A percentile compares a stretch with the other conserved stretches of the same genome.
These are phyloP conservation scores for Dryoscopus gambensis DNA, from an alignment of 2,113 vertebrate genomes.

Conservation along the genomic window DNA sequence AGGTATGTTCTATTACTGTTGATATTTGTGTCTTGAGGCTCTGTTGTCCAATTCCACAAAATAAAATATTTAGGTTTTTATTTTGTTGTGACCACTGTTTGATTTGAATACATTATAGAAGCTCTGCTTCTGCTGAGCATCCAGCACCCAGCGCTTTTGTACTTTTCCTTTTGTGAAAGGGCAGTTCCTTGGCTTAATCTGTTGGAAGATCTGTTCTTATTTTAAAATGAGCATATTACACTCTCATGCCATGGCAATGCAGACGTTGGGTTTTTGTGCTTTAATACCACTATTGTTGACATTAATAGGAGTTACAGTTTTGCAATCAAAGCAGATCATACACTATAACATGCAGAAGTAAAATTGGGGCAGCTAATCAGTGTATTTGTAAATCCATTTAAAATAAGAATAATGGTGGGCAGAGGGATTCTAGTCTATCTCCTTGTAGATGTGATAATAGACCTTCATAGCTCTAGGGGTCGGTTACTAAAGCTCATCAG, in stretches of 20 bases:
- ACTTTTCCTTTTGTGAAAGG: background rate
- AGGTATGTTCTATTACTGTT: background rate
- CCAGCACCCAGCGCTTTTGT: background rate
- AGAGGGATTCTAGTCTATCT: background rate
- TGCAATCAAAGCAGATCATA: background rate
- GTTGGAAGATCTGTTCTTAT: background rate
- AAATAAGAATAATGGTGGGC: background rate
- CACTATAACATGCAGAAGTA: background rate
- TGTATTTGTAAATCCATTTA: background rate
- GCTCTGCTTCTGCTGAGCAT: background rate
- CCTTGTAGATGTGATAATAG: background rate
- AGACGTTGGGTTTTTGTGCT: background rate
- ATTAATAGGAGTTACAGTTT: background rate
- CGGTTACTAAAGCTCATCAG: background rate
- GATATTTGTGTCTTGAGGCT: background rate
- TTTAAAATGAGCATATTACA: background rate
- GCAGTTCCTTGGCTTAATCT: background rate
- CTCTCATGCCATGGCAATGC: background rate
- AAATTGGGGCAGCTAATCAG: background rate
- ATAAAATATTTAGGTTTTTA: background rate
- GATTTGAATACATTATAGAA: background rate
- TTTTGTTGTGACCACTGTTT: background rate
- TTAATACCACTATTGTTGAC: background rate
- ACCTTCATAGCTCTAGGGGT: background rate
- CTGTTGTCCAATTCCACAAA: background rate